Base-by-base conservation (phyloP, 1,140 invertebrate species). In the Probaryconus sp. region DNA sequence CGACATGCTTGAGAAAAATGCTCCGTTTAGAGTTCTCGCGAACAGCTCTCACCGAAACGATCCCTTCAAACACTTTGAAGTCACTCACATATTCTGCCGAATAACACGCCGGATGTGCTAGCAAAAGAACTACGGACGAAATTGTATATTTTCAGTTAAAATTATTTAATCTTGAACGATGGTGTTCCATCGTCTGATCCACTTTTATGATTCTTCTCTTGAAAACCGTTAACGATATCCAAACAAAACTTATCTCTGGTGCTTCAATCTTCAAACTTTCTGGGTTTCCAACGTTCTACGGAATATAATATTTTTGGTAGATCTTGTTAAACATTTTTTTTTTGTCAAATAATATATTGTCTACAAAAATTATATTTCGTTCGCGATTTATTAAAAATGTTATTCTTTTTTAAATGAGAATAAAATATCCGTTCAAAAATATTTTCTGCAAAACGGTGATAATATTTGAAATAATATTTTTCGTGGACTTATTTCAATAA, bases 211-310 rank as follows among this genome's bases (percentile, higher is more conserved):
- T 76, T 69, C 68, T 77, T 50, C 60, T 73, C 71, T 75, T 64
- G 30, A 77, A 75, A 78, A 79, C 74, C 55, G 77, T 77, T 83
- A 84, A 83, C 81, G 81, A 82, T 84, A 80, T 83, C 78, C 81
- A 83, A 84, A 83, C 79, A 83, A 77, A 63, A 38, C 70, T 33
- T 28, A 30, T 56, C 51, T 69, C 65, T 53, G 70, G 51, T 76
- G 60, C 40, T 48, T 40, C 16, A 33, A 28, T 37, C 43, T 71
- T 70, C 50, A 64, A 75, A 76, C 64, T 69, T 40, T n/a, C 30
- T 55, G 51, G 72, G 74, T n/a, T 64, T 17, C 30, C 55, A 18
- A 51, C 42, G 48, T 73, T 53, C 61, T 60, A 18, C 50, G 72
- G 42, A 61, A 30, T n/a, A n/a, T 43, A 64, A 71, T 43, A 63